phyloP scores from a whole-genome alignment of 2,888 invertebrate species.

The Zygothrica quintamaculata region DNA sequence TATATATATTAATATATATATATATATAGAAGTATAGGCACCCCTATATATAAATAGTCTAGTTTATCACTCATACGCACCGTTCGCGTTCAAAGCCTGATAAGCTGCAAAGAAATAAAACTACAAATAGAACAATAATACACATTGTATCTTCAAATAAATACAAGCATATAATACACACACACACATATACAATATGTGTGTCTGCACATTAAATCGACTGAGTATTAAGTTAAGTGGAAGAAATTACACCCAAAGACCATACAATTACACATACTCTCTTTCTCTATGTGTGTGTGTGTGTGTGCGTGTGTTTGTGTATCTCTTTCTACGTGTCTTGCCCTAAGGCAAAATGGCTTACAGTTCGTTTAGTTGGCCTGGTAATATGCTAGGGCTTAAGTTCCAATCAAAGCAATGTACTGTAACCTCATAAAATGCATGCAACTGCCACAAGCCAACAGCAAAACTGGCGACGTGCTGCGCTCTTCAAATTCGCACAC shows the following conservation, averaged over 20 bases:
- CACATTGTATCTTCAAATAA: conserved; percentile 29
- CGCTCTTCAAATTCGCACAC: not conserved
- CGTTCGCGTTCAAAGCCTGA: conserved; percentile 32
- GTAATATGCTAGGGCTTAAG: conserved; percentile 81
- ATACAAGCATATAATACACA: conserved; percentile 7
- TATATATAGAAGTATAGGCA: conserved; percentile 43
- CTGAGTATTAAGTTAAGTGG: conserved; percentile 82
- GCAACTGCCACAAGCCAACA: conserved; percentile 15
- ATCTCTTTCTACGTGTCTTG: conserved; percentile 16
- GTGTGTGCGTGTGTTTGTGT: conserved; percentile 5
- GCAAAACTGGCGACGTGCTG: too few relatives aligned
- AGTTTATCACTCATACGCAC: conserved; percentile 61
- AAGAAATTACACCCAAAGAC: conserved; percentile 82
- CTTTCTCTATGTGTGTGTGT: conserved; percentile 3
- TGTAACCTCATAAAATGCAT: conserved; percentile 72
- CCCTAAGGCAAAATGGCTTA: conserved; percentile 67
- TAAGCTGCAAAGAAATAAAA: conserved; percentile 17
- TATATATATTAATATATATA: conserved; percentile 52
- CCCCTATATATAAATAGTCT: conserved; percentile 51
- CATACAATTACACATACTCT: conserved; percentile 80
- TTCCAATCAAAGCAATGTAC: conserved; percentile 83
- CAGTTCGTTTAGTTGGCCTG: conserved; percentile 75
- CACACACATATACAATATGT: conserved; percentile 19
- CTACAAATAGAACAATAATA: conserved; percentile 32
- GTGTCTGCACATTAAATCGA: conserved; percentile 76